Conservation (phyloP, 2,113 vertebrate genomes). For the Hoplias malabaricus region DNA sequence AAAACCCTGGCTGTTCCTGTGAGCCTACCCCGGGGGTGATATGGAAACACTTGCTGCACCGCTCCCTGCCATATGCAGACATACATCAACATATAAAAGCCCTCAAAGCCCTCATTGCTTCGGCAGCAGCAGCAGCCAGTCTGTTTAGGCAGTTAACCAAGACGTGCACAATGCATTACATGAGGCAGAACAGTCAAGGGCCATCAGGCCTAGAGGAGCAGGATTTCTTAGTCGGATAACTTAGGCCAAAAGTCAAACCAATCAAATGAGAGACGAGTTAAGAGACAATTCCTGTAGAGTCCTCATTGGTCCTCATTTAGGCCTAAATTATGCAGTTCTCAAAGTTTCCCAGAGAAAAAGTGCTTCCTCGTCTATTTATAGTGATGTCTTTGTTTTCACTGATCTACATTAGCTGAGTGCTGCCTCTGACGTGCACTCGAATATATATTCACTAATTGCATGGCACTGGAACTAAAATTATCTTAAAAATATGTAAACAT, state of each 20-base stretch:
- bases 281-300: too few relatives aligned
- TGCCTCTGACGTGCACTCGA: not conserved
- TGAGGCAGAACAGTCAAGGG: not conserved
- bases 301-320: too few relatives aligned
- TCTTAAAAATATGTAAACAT: slow-evolving; percentile 29
- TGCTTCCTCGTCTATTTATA: too few relatives aligned
- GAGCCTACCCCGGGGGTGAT: slow-evolving; percentile 39
- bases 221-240: too few relatives aligned
- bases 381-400: not conserved
- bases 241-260: too few relatives aligned
- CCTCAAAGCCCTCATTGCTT: not conserved
- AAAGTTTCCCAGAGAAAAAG: too few relatives aligned
- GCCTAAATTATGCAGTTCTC: too few relatives aligned
- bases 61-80: slow-evolving; percentile 30
- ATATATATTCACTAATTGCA: not conserved
- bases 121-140: slow-evolving; percentile 19
- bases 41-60: slow-evolving; percentile 29
- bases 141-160: slow-evolving; percentile 38
- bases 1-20: slow-evolving; percentile 27
- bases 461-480: slow-evolving; percentile 2
- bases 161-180: slow-evolving; percentile 19
- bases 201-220: too few relatives aligned
- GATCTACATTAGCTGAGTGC: not conserved
- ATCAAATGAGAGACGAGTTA: too few relatives aligned
- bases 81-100: slow-evolving; percentile 37